Base-by-base conservation (phyloP, 1,140 invertebrate species). In the Sitodiplosis mosellana region DNA sequence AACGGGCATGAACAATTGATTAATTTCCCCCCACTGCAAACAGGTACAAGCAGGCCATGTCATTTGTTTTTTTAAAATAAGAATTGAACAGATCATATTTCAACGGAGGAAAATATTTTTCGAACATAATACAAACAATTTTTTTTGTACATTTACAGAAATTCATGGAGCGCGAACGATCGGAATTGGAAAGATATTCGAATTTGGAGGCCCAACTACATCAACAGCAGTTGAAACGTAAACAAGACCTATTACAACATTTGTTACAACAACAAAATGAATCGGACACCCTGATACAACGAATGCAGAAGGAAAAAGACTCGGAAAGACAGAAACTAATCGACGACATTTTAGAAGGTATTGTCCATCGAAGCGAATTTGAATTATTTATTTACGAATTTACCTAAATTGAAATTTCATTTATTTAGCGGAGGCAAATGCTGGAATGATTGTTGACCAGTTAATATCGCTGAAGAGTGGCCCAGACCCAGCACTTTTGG, bases 261-360 rank as follows among this genome's bases (percentile, higher is more conserved):
- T 65, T 81, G 47, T 62, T 74, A 33, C 55, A 71, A 55, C 74
- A 80, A 53, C 77, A 81, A 59, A 69, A 66, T 47, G 69, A 75
- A 53, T 60, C 81, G 20, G 77, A 81, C 55, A 59, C 57, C 49
- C 71, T 80, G 64, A 70, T 82, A 46, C 69, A 69, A 49, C 77
- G 74, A 63, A 68, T 81, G 49, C 80, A 83, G 55, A 70, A 71
- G 53, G 63, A 69, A 53, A 73, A 67, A 58, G 78, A 82, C 54
- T 51, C 61, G 19, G 79, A 82, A 51, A 67, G 75, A 55, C 65
- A 69, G 52, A 68, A 68, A 55, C 63, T 83, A 27, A 68, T 77
- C 46, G 65, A 72, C 58, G 58, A 69, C 51, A 68, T 75, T 36
- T 65, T 70, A 51, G 58, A 70, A 55, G 59, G 59, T 64, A 53